Evolutionary conservation across 2,797 vertebrate species (phyloP).

Genomic region (Scolopax rusticola): DNA sequence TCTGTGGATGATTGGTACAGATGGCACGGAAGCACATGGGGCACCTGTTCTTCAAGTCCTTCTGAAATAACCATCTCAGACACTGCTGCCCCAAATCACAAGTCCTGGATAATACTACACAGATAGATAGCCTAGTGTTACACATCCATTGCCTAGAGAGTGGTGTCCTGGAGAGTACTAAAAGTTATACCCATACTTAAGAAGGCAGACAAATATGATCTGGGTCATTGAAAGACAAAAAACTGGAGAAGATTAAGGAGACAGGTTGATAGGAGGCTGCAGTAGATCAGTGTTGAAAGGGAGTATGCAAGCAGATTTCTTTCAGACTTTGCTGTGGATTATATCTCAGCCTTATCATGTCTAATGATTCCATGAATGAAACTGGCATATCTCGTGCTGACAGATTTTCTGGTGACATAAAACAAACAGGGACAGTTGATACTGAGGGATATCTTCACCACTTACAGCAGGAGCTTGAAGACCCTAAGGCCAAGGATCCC

Average conservation of each 20-base stretch:
- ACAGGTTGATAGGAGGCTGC: neutral
- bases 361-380: neutral
- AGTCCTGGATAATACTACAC: neutral
- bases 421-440: neutral
- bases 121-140: neutral
- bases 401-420: neutral
- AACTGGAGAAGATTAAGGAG: neutral
- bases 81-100: neutral
- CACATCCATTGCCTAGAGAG: neutral
- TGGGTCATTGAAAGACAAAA: neutral
- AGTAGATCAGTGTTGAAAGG: neutral
- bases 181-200: neutral
- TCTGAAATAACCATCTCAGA: neutral
- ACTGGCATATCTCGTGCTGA: neutral
- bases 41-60: neutral
- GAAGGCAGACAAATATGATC: neutral
- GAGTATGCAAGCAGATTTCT: neutral
- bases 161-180: fast-evolving
- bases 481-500: neutral
- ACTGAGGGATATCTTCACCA: fast-evolving
- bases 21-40: neutral
- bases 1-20: neutral
- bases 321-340: neutral
- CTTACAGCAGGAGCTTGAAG: neutral
- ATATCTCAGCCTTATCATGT: neutral